These are phyloP conservation scores for Epsilonema sp. DNA, from an alignment of 2,888 invertebrate genomes.

Conservation along the genomic window DNA sequence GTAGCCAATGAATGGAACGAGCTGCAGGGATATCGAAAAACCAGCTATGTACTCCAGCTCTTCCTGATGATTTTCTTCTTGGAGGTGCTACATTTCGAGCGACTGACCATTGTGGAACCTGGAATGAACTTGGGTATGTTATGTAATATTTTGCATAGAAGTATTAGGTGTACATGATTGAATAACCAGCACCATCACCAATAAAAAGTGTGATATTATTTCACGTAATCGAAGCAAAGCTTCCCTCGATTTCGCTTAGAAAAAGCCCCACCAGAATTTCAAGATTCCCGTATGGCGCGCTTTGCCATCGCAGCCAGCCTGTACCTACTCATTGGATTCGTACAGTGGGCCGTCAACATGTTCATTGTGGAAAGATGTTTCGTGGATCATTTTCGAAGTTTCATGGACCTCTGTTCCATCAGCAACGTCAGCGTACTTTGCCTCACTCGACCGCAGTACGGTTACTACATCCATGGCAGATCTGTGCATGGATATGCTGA, in stretches of 20 bases:
- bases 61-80: conserved; percentile 41
- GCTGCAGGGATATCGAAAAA: conserved; percentile 46
- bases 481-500: conserved; percentile 61
- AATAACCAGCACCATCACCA: too few relatives aligned
- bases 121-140: conserved; percentile 11
- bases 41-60: conserved; percentile 37
- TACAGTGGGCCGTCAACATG: conserved; percentile 40
- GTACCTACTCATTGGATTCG: conserved; percentile 40
- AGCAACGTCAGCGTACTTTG: conserved; percentile 57
- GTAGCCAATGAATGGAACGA: conserved; percentile 65
- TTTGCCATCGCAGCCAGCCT: conserved; percentile 44
- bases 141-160: too few relatives aligned
- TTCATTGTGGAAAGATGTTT: conserved; percentile 45
- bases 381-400: conserved; percentile 50
- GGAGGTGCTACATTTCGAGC: conserved; percentile 43
- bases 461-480: conserved; percentile 60
- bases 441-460: conserved; percentile 46
- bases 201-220: too few relatives aligned
- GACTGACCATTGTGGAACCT: conserved; percentile 42
- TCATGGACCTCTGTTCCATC: conserved; percentile 57
- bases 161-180: too few relatives aligned
- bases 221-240: too few relatives aligned
- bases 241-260: too few relatives aligned
- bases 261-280: conserved; percentile 8
- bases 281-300: conserved; percentile 25